A percentile compares a stretch with the other conserved stretches of the same genome.
phyloP scores from a whole-genome alignment of 2,888 invertebrate species.

The Eupithecia vulgata region DNA sequence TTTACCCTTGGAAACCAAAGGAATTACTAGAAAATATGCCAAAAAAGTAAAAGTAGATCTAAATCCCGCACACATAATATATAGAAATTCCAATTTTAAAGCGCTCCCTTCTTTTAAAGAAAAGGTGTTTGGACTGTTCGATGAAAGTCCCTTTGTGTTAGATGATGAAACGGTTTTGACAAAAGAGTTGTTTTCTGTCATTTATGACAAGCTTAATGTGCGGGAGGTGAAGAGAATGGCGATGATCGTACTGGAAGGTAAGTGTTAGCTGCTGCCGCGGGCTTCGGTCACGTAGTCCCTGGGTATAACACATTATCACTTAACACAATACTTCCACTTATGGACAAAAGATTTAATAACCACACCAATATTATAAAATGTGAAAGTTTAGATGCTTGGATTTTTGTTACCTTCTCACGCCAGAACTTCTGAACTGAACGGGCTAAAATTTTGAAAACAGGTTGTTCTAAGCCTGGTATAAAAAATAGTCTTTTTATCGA shows the following conservation, averaged over 20 bases:
- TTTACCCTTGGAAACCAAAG: background rate
- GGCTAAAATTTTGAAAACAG: no score
- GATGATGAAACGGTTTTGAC: background rate
- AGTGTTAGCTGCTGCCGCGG: no score
- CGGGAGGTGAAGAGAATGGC: background rate
- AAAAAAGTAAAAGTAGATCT: background rate
- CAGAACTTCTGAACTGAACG: no score
- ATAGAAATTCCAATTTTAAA: background rate
- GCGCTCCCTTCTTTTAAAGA: background rate
- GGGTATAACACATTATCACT: no score
- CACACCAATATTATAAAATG: no score
- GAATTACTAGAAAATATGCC: background rate
- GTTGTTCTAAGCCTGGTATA: no score
- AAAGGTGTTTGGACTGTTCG: background rate
- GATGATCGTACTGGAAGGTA: background rate
- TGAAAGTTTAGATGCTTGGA: no score
- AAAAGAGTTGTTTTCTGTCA: background rate
- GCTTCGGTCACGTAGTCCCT: no score
- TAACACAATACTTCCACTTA: no score
- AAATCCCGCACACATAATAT: background rate
- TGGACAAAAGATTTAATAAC: no score
- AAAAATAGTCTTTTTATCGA: no score
- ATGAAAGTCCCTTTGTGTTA: background rate
- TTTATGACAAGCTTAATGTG: background rate
- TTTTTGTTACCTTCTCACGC: no score